Percentiles rank a stretch among this genome's conserved stretches.
Evolutionary conservation across 2,113 vertebrate genomes (phyloP).

Genomic region (Tupaia tana): DNA sequence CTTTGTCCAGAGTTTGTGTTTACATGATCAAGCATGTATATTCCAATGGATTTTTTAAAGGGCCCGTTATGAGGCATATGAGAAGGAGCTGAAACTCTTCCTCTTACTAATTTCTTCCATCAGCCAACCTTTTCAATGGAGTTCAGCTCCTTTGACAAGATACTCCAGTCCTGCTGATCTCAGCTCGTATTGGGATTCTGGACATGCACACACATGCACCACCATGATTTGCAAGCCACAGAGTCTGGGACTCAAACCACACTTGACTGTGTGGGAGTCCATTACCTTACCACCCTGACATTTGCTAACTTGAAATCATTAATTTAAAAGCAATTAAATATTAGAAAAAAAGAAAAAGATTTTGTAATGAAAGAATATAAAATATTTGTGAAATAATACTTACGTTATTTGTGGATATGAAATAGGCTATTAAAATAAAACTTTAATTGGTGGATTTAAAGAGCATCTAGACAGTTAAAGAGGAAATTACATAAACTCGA

Average conservation of each 20-base stretch:
- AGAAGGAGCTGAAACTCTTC: background rate
- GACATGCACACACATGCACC: too few relatives aligned
- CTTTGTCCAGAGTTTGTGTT: background rate
- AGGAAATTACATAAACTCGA: background rate
- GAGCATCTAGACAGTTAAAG: background rate
- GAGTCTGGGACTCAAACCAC: too few relatives aligned
- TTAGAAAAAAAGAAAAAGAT: background rate
- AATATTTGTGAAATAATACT: background rate
- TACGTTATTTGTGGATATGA: background rate
- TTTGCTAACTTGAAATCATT: background rate
- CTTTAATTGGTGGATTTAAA: too few relatives aligned
- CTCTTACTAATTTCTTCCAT: background rate
- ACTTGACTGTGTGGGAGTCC: too few relatives aligned
- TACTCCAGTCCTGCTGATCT: background rate
- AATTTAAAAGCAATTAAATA: background rate
- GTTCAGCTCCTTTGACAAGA: background rate
- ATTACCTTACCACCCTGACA: too few relatives aligned
- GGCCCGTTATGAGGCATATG: background rate
- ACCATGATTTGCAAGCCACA: too few relatives aligned
- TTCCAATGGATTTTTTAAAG: background rate
- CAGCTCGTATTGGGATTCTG: too few relatives aligned
- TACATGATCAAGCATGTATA: background rate
- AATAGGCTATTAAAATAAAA: background rate
- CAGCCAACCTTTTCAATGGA: background rate
- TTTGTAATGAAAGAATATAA: background rate